Conservation (phyloP, 1,140 invertebrate genomes). For the Campoletis sonorensis region DNA sequence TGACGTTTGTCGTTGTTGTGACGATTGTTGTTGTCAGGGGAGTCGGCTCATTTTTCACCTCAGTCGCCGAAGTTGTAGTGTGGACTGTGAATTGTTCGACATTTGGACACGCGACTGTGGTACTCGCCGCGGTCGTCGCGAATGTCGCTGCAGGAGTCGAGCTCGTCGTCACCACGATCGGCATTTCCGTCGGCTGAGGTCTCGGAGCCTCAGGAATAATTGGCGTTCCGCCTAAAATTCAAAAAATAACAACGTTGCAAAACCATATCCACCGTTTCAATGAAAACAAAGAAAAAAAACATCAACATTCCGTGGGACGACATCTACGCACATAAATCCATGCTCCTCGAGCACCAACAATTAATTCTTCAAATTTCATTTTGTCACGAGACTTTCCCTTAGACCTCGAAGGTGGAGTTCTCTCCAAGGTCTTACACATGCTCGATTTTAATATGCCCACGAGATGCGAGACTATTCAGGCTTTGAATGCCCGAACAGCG, state of each 20-base stretch:
- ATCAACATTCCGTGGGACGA: neutral
- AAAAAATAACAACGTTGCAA: slow-evolving; percentile 24
- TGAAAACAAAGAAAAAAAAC: neutral
- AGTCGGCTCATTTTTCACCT: neutral
- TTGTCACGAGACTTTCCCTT: slow-evolving; percentile 68
- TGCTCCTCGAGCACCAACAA: slow-evolving; percentile 32
- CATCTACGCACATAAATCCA: slow-evolving; percentile 23
- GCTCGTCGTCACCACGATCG: slow-evolving; percentile 51
- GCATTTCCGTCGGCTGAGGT: slow-evolving; percentile 35
- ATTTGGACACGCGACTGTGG: slow-evolving; percentile 53
- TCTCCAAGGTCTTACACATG: slow-evolving; percentile 66
- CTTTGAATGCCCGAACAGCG: slow-evolving; percentile 53
- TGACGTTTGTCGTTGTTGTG: slow-evolving; percentile 32
- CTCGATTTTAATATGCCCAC: slow-evolving; percentile 62
- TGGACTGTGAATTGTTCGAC: slow-evolving; percentile 58
- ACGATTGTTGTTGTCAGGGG: slow-evolving; percentile 44
- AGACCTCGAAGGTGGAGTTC: slow-evolving; percentile 52
- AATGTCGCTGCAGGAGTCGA: slow-evolving; percentile 34
- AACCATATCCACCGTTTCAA: neutral
- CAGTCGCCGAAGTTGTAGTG: slow-evolving; percentile 30
- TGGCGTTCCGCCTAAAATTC: slow-evolving; percentile 77
- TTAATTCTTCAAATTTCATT: slow-evolving; percentile 20
- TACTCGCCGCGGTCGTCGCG: slow-evolving; percentile 51
- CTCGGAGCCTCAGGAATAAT: slow-evolving; percentile 74
- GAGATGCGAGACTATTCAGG: slow-evolving; percentile 54